Percentiles rank a stretch among this genome's conserved stretches.
Evolutionary conservation across 2,113 vertebrate species (phyloP).

Genomic region (Entosphenus tridentatus): DNA sequence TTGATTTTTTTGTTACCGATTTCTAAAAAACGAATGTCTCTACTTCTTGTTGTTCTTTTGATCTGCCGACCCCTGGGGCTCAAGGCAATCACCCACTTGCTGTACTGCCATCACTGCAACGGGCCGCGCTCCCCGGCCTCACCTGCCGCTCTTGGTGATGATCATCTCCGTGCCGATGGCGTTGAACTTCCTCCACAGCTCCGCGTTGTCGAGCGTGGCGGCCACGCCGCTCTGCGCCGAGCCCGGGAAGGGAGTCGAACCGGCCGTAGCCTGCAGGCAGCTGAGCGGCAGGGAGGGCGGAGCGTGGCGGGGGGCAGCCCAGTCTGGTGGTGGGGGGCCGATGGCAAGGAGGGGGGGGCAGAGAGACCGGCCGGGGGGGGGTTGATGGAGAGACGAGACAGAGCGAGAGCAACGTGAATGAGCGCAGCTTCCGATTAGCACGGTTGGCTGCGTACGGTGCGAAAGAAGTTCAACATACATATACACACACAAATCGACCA

Average conservation of each 20-base stretch:
- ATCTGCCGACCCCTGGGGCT: too few relatives aligned
- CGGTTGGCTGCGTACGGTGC: too few relatives aligned
- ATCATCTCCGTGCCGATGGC: slow-evolving; percentile 19
- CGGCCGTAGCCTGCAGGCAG: neutral
- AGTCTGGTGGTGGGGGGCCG: neutral
- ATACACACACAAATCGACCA: too few relatives aligned
- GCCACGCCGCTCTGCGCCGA: neutral
- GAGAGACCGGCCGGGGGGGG: neutral
- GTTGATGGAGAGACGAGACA: neutral
- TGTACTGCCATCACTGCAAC: too few relatives aligned
- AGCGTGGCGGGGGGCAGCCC: neutral
- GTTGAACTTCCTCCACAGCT: slow-evolving; percentile 17
- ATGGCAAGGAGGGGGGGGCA: neutral
- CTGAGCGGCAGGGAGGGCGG: neutral
- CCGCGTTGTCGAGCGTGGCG: slow-evolving; percentile 14
- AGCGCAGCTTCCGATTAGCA: too few relatives aligned
- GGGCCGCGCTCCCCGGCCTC: slow-evolving; percentile 3
- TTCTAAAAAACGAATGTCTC: too few relatives aligned
- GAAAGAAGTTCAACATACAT: too few relatives aligned
- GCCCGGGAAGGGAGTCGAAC: neutral
- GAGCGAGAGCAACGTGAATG: neutral
- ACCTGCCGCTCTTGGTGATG: slow-evolving; percentile 20
- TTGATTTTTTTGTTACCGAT: too few relatives aligned
- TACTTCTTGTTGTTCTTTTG: too few relatives aligned
- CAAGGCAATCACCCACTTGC: too few relatives aligned